A percentile compares a stretch with the other conserved stretches of the same genome.
phyloP scores from a whole-genome alignment of 2,113 vertebrate genomes.

The Macrotus californicus region DNA sequence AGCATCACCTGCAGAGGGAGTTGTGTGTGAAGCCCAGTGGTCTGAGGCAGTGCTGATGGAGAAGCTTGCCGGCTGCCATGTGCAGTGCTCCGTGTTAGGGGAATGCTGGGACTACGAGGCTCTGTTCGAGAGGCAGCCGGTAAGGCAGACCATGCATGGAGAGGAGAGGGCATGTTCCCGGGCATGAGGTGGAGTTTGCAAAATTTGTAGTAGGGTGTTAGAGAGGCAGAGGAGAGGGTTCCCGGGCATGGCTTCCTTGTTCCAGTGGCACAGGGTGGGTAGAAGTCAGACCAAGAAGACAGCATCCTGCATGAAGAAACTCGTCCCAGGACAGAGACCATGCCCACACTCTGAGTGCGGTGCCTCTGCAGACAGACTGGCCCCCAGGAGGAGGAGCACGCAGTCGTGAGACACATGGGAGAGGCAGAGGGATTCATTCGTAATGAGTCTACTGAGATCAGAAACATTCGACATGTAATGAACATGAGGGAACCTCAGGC shows the following conservation, averaged over 20 bases:
- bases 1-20: neutral
- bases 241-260: neutral
- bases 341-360: neutral
- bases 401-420: fast-evolving
- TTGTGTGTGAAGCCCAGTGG: neutral
- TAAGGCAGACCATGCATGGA: neutral
- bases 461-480: neutral
- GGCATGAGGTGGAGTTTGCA: neutral
- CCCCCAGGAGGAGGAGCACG: fast-evolving
- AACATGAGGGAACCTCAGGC: neutral
- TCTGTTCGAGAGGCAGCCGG: neutral
- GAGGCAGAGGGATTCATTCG: neutral
- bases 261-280: neutral
- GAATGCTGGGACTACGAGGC: neutral
- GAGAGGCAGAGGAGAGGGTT: neutral
- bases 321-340: neutral
- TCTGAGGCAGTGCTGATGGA: fast-evolving
- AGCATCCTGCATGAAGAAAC: neutral
- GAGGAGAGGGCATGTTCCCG: no score
- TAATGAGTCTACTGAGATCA: neutral
- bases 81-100: neutral
- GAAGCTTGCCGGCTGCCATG: fast-evolving
- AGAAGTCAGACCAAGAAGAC: neutral
- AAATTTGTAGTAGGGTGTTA: no score
- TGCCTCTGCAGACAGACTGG: neutral